These are phyloP conservation scores for Siniperca chuatsi DNA, from an alignment of 2,113 vertebrate genomes.

Conservation along the genomic window DNA sequence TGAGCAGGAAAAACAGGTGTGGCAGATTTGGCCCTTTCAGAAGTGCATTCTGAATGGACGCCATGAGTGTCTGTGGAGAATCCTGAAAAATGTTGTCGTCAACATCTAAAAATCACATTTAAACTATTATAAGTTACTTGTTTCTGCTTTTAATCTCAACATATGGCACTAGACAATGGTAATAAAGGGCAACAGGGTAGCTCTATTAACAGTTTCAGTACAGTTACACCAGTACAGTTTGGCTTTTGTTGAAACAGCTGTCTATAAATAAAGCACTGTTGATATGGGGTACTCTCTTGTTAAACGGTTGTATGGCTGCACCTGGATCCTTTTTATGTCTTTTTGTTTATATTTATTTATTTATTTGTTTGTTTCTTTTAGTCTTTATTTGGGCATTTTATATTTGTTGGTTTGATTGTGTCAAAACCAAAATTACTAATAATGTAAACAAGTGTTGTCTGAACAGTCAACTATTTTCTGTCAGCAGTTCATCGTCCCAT, in stretches of 20 bases:
- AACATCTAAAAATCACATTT: constrained; percentile 11
- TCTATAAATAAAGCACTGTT: background rate
- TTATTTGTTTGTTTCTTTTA: background rate
- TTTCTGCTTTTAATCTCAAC: constrained; percentile 35
- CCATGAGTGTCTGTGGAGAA: constrained; percentile 13
- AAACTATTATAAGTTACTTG: background rate
- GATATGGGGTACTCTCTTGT: background rate
- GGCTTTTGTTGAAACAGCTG: background rate
- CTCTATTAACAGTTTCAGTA: background rate
- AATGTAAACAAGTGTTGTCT: constrained; percentile 5
- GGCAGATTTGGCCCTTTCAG: constrained; percentile 12
- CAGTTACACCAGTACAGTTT: background rate
- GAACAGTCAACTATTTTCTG: background rate
- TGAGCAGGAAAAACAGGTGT: constrained; percentile 39
- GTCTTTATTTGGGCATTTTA: background rate
- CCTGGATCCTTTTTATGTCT: background rate
- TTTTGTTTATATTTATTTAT: background rate
- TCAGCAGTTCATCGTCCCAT: background rate
- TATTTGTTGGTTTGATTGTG: background rate
- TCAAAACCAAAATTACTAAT: background rate
- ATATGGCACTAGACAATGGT: background rate
- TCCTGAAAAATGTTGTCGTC: constrained; percentile 1
- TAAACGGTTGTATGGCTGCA: constrained; percentile 1
- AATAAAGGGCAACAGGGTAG: background rate
- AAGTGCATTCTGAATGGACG: constrained; percentile 7